phyloP scores from a whole-genome alignment of 2,888 invertebrate species.

The Sipha maydis region DNA sequence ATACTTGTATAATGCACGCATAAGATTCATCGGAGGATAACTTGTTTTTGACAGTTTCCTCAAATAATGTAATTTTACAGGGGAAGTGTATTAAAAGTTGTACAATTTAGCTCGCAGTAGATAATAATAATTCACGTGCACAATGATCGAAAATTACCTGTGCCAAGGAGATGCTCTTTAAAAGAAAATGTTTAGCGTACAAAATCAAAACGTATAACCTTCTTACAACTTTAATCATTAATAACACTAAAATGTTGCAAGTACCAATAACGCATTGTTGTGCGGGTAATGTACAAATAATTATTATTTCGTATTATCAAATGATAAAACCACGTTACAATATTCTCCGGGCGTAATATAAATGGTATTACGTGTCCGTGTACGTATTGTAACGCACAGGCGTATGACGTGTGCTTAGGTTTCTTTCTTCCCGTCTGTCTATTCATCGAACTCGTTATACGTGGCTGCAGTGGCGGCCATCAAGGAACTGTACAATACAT shows the following conservation, averaged over 20 bases:
- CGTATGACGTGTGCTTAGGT: neutral
- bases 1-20: neutral
- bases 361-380: neutral
- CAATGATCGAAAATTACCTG: neutral
- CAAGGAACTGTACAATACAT: neutral
- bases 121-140: neutral
- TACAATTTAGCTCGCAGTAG: neutral
- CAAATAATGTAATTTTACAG: neutral
- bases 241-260: neutral
- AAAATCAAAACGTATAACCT: too few species aligned
- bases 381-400: neutral
- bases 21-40: slow-evolving; percentile 10
- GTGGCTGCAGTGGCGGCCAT: slow-evolving; percentile 19
- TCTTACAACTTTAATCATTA: too few species aligned
- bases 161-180: too few species aligned
- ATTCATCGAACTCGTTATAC: slow-evolving; percentile 59
- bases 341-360: neutral
- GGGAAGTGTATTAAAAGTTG: slow-evolving; percentile 26
- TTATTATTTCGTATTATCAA: slow-evolving; percentile 15
- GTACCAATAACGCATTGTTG: neutral
- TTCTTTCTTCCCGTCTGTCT: slow-evolving; percentile 33
- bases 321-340: neutral
- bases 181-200: too few species aligned
- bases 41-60: slow-evolving; percentile 26
- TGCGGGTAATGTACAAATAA: too few species aligned